Base-by-base conservation (phyloP, 1,140 invertebrate genomes). In the Stegodyphus dumicola region DNA sequence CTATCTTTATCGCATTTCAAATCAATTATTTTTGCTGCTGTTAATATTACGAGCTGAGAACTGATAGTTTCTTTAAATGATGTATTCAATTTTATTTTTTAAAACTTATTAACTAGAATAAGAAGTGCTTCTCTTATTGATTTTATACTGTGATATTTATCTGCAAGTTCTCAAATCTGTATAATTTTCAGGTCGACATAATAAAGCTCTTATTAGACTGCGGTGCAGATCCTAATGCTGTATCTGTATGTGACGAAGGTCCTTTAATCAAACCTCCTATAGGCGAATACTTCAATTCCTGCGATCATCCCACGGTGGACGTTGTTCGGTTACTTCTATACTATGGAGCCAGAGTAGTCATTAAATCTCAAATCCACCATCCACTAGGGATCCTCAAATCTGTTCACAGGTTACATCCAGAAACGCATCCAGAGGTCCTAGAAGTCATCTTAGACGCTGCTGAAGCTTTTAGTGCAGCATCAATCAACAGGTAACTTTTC, bases 241-340 rank as follows among this genome's bases (percentile, higher is more conserved):
- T 93, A 85, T 95, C 93, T 87, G 94, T 95, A 81, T 91, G 17
- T 53, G 89, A 87, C 52, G 88, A 85, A 86, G 90, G 76, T 87
- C 91, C 88, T 53, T 69, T 88, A 6, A 89, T 86, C 86, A 92
- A 94, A 48, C 94, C 95, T 7, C 94, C 94, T 9, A 91, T 97
- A 1, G 95, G 95, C 0, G 96, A 97, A 90, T 97, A 97, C 89
- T 91, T 97, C 66, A 93, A 94, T 5, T 94, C 94, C 73, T 95
- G 95, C 87, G 92, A 93, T 54, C 92, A 93, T 11, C 94, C 94
- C 0, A 93, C 93, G 49, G 90, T 92, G 1, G 92, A 93, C 10
- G 92, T 97, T 6, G 93, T 97, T 0, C 91, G 92, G 2, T 87
- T 96, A n/a, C 90, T 97, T 53, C 91, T 97, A 0, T 93, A 93